Base-by-base conservation (phyloP, 2,888 invertebrate species). In the Scaptomyza flava region DNA sequence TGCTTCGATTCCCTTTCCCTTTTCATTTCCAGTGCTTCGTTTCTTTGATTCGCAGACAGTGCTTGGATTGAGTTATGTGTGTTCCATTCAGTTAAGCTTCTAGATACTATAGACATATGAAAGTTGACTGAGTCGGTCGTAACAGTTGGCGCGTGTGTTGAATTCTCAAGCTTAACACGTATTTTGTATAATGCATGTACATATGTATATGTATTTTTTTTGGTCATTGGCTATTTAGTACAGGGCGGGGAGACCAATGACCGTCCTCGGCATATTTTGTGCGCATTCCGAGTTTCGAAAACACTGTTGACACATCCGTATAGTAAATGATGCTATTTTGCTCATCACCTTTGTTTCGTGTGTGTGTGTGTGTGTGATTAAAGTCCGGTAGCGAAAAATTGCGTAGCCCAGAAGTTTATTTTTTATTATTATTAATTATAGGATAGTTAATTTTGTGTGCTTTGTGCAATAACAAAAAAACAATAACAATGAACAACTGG, bases 231-330 rank as follows among this genome's bases (percentile, higher is more conserved):
- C 3, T 60, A 58, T 23, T 30, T 58, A 38, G n/a, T 12, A 54
- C 48, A 48, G 46, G 38, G 57, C 68, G 67, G 61, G 67, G 68
- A 3, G 87, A 72, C 84, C 83, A 84, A 87, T 71, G 84, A 84
- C 89, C 84, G 89, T 88, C 84, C 84, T 84, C 87, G 84, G 68
- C 56, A 58, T 60, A 42, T 61, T 63, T 61, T 64, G 47, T 72
- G 63, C 42, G 52, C 66, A 77, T 76, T 70, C 70, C 73, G 56
- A 46, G 36, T 46, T 36, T 33, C 38, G 38, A 27, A 59, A 45
- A 47, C 43, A 47, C 45, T 57, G 54, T 62, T 64, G 64, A 72
- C 73, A 83, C 57, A 83, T 87, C 82, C 83, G 86, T 76, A 61
- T 70, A 60, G 57, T 42, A 73, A 64, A 62, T 71, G 54, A 58